Conservation (phyloP, 2,113 vertebrate species). For the Coptodon rendalli region DNA sequence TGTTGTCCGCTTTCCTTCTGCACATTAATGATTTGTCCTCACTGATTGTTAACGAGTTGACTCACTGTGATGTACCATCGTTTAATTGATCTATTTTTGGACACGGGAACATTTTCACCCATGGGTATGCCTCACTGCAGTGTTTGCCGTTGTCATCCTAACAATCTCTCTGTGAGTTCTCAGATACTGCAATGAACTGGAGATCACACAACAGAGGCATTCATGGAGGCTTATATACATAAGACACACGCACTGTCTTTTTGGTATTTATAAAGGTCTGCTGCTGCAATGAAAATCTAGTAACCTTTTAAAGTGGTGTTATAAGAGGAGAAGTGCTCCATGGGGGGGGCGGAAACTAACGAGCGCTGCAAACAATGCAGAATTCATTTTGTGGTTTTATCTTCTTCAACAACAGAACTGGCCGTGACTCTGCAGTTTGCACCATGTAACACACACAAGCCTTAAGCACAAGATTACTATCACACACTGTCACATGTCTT, state of each 20-base stretch:
- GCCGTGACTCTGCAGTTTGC: background rate
- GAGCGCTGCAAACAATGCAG: background rate
- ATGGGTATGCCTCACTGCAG: background rate
- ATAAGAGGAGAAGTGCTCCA: background rate
- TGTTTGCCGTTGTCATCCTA: background rate
- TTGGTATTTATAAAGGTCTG: background rate
- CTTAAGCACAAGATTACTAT: background rate
- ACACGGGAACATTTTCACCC: background rate
- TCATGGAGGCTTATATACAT: background rate
- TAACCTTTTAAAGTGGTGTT: background rate
- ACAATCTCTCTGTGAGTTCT: background rate
- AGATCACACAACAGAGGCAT: constrained; percentile 17
- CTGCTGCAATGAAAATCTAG: background rate
- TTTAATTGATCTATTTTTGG: constrained; percentile 26
- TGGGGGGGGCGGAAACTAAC: background rate
- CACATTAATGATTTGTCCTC: background rate
- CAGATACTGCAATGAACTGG: background rate
- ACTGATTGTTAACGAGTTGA: background rate
- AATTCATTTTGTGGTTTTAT: background rate
- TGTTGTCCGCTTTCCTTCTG: background rate
- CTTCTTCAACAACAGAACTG: background rate
- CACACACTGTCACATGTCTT: constrained; percentile 8
- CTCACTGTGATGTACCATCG: background rate
- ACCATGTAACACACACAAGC: background rate
- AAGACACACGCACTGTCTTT: background rate